Percentiles rank a stretch among this genome's conserved stretches.
Conservation (phyloP, 2,113 vertebrate genomes). For the Pterophyllum scalare region DNA sequence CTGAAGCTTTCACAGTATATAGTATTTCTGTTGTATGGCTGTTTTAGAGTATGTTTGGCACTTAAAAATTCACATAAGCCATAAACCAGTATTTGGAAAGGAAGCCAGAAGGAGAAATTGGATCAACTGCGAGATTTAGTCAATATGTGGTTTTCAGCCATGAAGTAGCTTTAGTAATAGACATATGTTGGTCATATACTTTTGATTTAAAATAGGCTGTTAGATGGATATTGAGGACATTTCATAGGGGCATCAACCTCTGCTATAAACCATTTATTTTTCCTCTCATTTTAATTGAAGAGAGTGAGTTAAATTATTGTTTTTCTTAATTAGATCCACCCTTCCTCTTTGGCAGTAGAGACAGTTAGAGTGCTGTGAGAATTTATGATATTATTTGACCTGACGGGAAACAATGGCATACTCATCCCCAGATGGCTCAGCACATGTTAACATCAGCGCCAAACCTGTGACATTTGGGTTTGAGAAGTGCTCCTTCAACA, state of each 20-base stretch:
- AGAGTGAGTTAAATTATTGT: background rate
- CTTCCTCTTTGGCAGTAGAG: background rate
- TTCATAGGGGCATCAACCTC: background rate
- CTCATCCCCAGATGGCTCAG: background rate
- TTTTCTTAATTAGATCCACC: background rate
- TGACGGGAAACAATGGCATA: background rate
- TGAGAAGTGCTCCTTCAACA: conserved; percentile 27
- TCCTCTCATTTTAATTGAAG: background rate
- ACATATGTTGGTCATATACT: background rate
- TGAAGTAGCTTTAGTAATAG: background rate
- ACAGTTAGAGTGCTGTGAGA: background rate
- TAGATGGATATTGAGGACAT: background rate
- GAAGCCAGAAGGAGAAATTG: background rate
- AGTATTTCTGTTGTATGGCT: background rate
- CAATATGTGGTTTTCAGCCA: background rate
- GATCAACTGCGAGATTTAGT: background rate
- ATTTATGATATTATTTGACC: background rate
- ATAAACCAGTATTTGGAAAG: background rate
- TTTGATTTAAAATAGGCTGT: background rate
- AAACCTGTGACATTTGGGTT: conserved; percentile 47
- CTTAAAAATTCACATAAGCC: background rate
- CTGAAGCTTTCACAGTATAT: background rate
- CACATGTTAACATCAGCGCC: conserved; percentile 26
- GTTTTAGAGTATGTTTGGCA: background rate
- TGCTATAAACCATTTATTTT: background rate